Evolutionary conservation across 2,888 invertebrate genomes (phyloP).

Genomic region (Erannis defoliaria): DNA sequence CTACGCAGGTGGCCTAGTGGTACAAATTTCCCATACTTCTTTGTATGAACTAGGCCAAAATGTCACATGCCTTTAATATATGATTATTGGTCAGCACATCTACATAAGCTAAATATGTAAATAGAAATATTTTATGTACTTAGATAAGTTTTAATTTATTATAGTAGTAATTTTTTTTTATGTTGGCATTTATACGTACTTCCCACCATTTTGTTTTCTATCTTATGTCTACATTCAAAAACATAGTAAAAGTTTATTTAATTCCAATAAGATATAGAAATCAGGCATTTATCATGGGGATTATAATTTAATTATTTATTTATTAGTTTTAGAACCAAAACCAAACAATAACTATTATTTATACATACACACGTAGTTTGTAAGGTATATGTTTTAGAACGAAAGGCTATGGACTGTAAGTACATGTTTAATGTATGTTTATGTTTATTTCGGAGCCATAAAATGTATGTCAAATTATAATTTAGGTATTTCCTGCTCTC

Average conservation of each 20-base stretch:
- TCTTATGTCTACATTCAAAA: conserved; percentile 36
- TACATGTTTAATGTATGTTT: conserved; percentile 43
- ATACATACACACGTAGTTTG: conserved; percentile 55
- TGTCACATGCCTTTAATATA: too few relatives aligned
- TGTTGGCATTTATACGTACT: conserved; percentile 64
- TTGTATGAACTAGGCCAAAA: too few relatives aligned
- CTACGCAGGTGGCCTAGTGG: too few relatives aligned
- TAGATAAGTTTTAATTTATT: conserved; percentile 59
- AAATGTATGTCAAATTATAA: conserved; percentile 43
- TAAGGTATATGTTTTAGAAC: conserved; percentile 46
- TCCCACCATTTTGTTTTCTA: conserved; percentile 67
- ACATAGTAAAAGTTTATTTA: neutral
- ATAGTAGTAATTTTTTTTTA: conserved; percentile 54
- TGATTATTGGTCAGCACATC: conserved; percentile 5
- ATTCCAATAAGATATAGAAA: conserved; percentile 25
- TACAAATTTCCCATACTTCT: too few relatives aligned
- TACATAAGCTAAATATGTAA: conserved; percentile 16
- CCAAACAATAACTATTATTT: conserved; percentile 72
- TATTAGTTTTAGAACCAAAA: conserved; percentile 71
- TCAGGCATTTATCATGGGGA: conserved; percentile 41
- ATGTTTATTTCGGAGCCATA: conserved; percentile 56
- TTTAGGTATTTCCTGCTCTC: conserved; percentile 37
- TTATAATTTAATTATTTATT: conserved; percentile 47
- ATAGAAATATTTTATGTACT: conserved; percentile 27
- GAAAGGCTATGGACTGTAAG: conserved; percentile 61